Base-by-base conservation (phyloP, 2,797 vertebrate species). In the Crocodylus rhombifer region DNA sequence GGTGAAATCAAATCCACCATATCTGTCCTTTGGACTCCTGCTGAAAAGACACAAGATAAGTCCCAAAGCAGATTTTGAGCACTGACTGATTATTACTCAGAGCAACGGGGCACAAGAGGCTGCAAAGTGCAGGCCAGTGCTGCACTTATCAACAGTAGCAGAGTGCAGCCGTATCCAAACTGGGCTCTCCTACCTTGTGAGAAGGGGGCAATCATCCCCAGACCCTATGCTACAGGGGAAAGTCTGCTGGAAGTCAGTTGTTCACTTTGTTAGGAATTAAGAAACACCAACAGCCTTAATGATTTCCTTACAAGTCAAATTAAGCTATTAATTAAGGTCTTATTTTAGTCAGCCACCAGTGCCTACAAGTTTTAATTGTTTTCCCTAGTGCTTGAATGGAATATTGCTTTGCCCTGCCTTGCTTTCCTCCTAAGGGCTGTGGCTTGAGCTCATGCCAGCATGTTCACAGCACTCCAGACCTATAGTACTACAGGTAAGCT, bases 251-350 rank as follows among this genome's bases (percentile, higher is more conserved):
- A 84, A 84, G 56, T 60, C 86, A 91, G 78, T 87, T 86, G 64
- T 86, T 90, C 2, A 0, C 80, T 57, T 88, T 81, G 65, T 79
- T 90, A 79, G 79, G 60, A 89, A 95, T 92, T 93, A 96, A 89
- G 74, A 93, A 92, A 88, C 80, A 90, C 87, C 90, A 82, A 88
- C 26, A 90, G 78, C 65, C 91, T 93, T 95, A 95, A 95, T 56
- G 79, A 96, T 94, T 95, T 97, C 87, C 87, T 90, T 90, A 88
- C 87, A 25, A 71, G 89, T 96, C 87, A 90, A 83, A 88, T 90
- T 25, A 92, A 96, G 69, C 87, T 88, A 89, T 95, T 96, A 95
- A 96, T 96, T 92, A 94, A 92, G 71, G n/a, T 84, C 90, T 75
- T 51, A 42, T 87, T 96, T 92, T 77, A 95, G 93, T 73, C 90